These are phyloP conservation scores for Drosophila picticornis DNA, from an alignment of 2,888 invertebrate genomes.

Conservation along the genomic window DNA sequence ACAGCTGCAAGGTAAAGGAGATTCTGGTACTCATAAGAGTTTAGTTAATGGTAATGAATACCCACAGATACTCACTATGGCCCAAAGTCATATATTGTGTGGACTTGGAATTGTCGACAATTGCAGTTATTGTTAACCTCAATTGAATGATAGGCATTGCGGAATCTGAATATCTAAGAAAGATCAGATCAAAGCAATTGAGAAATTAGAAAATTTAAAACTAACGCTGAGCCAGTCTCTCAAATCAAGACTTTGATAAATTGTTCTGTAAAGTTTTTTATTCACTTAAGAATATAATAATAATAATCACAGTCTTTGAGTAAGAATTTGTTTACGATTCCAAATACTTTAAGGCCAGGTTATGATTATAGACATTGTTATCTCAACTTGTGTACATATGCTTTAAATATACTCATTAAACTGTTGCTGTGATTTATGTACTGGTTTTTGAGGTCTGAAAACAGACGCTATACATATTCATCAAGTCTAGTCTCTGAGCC, in stretches of 20 bases:
- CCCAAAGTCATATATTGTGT: conserved; percentile 7
- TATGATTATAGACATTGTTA: background rate
- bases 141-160: background rate
- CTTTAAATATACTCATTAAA: conserved; percentile 12
- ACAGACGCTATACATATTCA: conserved; percentile 22
- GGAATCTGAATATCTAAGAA: background rate
- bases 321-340: background rate
- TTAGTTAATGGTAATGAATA: conserved; percentile 41
- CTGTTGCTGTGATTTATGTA: conserved; percentile 55
- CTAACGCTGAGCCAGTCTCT: background rate
- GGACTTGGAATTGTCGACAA: conserved; percentile 5
- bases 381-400: background rate
- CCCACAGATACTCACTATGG: background rate
- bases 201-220: background rate
- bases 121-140: background rate
- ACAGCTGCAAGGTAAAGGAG: conserved; percentile 25
- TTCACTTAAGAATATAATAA: background rate
- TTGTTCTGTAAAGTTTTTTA: background rate
- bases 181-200: conserved; percentile 1
- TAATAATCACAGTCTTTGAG: background rate
- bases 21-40: conserved; percentile 19
- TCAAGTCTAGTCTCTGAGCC: conserved; percentile 24
- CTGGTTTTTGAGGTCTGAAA: conserved; percentile 22
- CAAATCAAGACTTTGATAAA: background rate
- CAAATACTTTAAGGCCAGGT: background rate